These are phyloP conservation scores for Phyto melanocephala DNA, from an alignment of 2,888 invertebrate genomes.

Conservation along the genomic window DNA sequence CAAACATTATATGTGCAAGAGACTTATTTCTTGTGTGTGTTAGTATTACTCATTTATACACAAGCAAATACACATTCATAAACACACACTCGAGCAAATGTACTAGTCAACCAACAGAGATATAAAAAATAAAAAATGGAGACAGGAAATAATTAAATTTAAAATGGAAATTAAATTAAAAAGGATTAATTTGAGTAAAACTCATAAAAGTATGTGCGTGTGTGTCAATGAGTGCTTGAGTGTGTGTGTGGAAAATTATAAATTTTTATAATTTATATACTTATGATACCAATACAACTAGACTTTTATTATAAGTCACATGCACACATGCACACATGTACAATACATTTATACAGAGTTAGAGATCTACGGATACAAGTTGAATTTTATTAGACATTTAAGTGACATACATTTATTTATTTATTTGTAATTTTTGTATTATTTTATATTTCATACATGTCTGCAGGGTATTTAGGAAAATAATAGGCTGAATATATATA, in stretches of 20 bases:
- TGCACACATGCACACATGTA: neutral
- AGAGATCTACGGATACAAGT: slow-evolving; percentile 12
- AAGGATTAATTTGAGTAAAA: slow-evolving; percentile 62
- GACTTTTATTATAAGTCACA: neutral
- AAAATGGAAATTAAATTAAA: slow-evolving; percentile 69
- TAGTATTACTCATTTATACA: neutral
- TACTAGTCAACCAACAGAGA: neutral
- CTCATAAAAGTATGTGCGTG: neutral
- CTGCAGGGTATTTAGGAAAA: neutral
- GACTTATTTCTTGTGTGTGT: neutral
- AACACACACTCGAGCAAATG: neutral
- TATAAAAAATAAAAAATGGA: slow-evolving; percentile 13
- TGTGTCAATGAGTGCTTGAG: neutral
- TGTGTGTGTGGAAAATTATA: neutral
- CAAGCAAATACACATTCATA: neutral
- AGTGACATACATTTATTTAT: slow-evolving; percentile 40
- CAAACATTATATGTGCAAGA: neutral
- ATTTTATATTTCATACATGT: neutral
- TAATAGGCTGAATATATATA: neutral
- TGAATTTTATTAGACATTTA: slow-evolving; percentile 53
- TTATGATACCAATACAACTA: neutral
- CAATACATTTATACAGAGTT: neutral
- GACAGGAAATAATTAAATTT: slow-evolving; percentile 69
- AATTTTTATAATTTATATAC: slow-evolving; percentile 5
- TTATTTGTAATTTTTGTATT: slow-evolving; percentile 13